Evolutionary conservation across 1,140 invertebrate genomes (phyloP), one percentile per base, ranked within the genome.

Genomic region (Scaptodrosophila lebanonensis): DNA sequence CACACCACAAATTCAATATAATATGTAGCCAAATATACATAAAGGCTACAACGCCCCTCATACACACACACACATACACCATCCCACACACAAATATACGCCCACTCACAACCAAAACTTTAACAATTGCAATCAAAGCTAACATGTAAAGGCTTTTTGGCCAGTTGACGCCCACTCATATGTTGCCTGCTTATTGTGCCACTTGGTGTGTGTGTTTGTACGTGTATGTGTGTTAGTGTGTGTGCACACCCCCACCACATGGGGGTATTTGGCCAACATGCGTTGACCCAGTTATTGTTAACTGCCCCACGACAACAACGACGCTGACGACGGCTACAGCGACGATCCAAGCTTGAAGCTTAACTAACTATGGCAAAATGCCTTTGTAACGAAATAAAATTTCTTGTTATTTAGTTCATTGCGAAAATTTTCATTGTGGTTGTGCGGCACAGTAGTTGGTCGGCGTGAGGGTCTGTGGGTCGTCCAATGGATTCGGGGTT

Each of bases 71-170:
- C 54, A 61, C 51, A 62, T 62, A 52, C 57, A 29, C 30, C 38
- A 22, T 39, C 27, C 20, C 13, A n/a, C 13, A 11, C 7, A 11
- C 16, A n/a, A 6, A 25, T n/a, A 11, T 8, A 5, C 15, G 3
- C 25, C 7, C 29, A 1, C 8, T 13, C 5, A 3, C 4, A 11
- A 1, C 12, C 32, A 15, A 42, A 38, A 17, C 22, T 43, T 59
- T 54, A 63, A 58, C 53, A 63, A 58, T 63, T 44, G 59, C 59
- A 50, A 63, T 62, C 50, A 57, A 63, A 44, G 56, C 56, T 63
- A 63, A 57, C 59, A 56, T 57, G 45, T 30, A 43, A 57, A 56
- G 45, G 36, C 39, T 38, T 38, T 8, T 18, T 12, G 38, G 33
- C 25, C 7, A 12, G 32, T 17, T 38, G 18, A 12, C 48, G 18